phyloP scores from a whole-genome alignment of 2,888 invertebrate genomes.

The Epinotia nisella region DNA sequence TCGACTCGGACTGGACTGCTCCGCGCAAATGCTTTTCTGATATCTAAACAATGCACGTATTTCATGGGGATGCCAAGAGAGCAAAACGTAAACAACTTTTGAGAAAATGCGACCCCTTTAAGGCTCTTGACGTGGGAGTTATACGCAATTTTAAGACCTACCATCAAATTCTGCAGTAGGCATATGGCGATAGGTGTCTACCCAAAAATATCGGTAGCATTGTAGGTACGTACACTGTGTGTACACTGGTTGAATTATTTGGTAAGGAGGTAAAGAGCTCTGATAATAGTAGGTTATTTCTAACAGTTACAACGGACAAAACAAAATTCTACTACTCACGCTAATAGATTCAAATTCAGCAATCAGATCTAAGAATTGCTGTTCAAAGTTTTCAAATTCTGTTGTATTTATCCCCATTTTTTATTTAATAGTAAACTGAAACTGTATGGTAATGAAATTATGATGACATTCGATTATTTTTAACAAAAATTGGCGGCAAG shows the following conservation, averaged over 20 bases:
- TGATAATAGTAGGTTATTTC: no score
- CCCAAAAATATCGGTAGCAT: no score
- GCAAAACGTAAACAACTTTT: not conserved
- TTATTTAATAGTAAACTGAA: not conserved
- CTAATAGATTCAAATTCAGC: conserved; percentile 68
- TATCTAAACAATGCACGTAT: conserved; percentile 53
- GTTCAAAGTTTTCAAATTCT: conserved; percentile 72
- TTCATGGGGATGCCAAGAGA: not conserved
- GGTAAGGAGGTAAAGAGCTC: not conserved
- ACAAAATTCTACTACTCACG: conserved; percentile 59
- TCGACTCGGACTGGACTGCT: conserved; percentile 64
- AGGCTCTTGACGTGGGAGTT: no score
- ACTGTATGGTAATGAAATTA: not conserved
- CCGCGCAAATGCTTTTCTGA: conserved; percentile 71
- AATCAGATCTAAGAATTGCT: conserved; percentile 70
- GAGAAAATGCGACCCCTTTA: not conserved
- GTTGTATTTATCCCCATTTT: conserved; percentile 52
- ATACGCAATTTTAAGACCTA: no score
- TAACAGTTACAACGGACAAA: not conserved
- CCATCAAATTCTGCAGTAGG: no score
- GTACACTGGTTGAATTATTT: not conserved
- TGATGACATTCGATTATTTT: not conserved
- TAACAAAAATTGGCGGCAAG: not conserved
- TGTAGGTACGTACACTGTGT: no score
- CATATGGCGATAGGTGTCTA: no score